phyloP scores from a whole-genome alignment of 1,140 invertebrate genomes.

The Psilanteris sp. region DNA sequence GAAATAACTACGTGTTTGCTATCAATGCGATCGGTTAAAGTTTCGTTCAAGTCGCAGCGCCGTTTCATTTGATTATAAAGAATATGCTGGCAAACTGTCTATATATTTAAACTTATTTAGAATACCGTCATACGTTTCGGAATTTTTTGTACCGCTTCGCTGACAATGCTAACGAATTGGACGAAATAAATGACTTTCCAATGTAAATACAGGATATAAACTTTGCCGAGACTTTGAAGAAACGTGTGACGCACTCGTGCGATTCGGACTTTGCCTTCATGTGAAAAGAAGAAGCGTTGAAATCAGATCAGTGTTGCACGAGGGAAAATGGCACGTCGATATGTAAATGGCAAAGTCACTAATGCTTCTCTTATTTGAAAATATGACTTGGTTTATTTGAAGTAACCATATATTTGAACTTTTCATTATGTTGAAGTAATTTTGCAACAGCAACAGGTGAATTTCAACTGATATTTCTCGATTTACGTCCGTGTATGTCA shows the following conservation, averaged over 20 bases:
- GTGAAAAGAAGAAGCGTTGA: constrained; percentile 1
- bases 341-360: constrained; percentile 27
- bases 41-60: too few relatives aligned
- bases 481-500: too few relatives aligned
- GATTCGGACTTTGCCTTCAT: constrained; percentile 3
- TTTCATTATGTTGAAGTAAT: constrained; percentile 39
- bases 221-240: constrained; percentile 7
- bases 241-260: constrained; percentile 10
- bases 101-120: constrained; percentile 15
- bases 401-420: constrained; percentile 31
- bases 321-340: constrained; percentile 23
- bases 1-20: constrained; percentile 39
- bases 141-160: constrained; percentile 4
- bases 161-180: constrained; percentile 41
- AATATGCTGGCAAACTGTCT: too few relatives aligned
- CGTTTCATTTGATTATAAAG: too few relatives aligned
- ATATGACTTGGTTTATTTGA: constrained; percentile 43
- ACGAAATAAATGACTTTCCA: constrained; percentile 29
- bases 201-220: constrained; percentile 34
- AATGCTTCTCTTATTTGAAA: constrained; percentile 24
- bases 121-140: background rate
- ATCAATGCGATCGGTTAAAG: too few relatives aligned
- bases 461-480: constrained; percentile 8
- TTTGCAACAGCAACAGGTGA: constrained; percentile 41
- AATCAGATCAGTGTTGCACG: constrained; percentile 53